Conservation (phyloP, 2,113 vertebrate genomes). For the Muscicapa adusta region DNA sequence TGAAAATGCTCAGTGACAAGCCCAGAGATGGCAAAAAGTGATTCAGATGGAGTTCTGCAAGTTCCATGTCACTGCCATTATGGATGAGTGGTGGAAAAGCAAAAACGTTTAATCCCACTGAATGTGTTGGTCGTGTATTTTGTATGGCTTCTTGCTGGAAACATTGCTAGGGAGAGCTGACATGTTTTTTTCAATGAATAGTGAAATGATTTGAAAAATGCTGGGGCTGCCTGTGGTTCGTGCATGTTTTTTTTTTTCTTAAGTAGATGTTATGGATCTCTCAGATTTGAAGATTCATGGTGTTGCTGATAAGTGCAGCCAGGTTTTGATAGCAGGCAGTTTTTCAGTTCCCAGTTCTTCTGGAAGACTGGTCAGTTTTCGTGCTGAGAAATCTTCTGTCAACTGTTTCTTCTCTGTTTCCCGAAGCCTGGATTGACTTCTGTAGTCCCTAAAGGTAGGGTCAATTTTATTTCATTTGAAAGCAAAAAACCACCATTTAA, state of each 20-base stretch:
- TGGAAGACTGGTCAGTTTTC: neutral
- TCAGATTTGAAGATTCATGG: neutral
- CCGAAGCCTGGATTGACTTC: neutral
- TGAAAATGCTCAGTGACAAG: neutral
- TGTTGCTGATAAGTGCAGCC: neutral
- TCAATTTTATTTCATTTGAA: neutral
- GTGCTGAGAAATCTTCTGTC: neutral
- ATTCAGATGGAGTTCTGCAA: neutral
- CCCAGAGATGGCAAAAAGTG: neutral
- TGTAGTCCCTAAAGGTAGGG: neutral
- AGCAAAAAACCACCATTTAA: neutral
- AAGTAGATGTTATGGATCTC: neutral
- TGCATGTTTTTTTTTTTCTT: neutral
- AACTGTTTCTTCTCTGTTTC: neutral
- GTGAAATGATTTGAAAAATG: neutral
- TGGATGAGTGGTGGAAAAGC: neutral
- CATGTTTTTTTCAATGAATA: neutral
- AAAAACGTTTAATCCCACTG: neutral
- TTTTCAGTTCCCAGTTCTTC: neutral
- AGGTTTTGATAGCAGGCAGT: neutral
- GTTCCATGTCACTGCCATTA: neutral
- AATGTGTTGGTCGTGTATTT: neutral
- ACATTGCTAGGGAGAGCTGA: neutral
- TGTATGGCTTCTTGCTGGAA: neutral
- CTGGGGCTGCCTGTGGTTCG: neutral